phyloP scores from a whole-genome alignment of 2,888 invertebrate genomes.

The Liopterus haemorrhoidalis region DNA sequence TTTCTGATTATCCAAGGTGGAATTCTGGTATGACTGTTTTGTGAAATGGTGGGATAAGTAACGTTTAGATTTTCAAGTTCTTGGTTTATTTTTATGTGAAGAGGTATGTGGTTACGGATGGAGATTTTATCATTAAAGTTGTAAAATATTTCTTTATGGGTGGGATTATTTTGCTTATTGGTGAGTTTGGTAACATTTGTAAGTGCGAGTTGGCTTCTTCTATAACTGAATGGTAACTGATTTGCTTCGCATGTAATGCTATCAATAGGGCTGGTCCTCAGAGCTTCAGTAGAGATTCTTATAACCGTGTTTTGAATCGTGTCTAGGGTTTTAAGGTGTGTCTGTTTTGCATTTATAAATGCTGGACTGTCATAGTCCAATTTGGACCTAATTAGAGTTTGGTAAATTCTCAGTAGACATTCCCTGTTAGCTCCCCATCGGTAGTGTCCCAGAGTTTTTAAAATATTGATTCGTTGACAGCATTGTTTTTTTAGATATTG shows the following conservation, averaged over 20 bases:
- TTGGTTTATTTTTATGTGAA: no score
- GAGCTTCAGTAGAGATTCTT: conserved; percentile 7
- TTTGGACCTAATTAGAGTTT: conserved; percentile 8
- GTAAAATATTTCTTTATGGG: conserved; percentile 2
- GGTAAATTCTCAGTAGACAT: conserved; percentile 2
- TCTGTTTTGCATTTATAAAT: background rate
- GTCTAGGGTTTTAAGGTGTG: background rate
- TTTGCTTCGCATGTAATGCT: background rate
- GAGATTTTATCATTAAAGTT: no score
- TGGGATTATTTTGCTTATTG: background rate
- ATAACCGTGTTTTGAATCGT: background rate
- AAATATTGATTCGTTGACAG: background rate
- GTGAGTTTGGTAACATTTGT: background rate
- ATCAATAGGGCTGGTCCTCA: conserved; percentile 6
- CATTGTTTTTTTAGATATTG: conserved; percentile 4
- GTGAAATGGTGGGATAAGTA: no score
- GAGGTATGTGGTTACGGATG: no score
- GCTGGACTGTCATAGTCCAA: conserved; percentile 3
- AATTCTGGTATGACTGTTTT: no score
- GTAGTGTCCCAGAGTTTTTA: conserved; percentile 6
- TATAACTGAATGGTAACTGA: background rate
- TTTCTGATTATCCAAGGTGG: no score
- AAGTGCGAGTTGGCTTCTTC: conserved; percentile 3
- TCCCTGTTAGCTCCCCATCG: conserved; percentile 10
- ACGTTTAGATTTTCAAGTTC: no score